Evolutionary conservation across 2,113 vertebrate species (phyloP).

Genomic region (Leuciscus idus): DNA sequence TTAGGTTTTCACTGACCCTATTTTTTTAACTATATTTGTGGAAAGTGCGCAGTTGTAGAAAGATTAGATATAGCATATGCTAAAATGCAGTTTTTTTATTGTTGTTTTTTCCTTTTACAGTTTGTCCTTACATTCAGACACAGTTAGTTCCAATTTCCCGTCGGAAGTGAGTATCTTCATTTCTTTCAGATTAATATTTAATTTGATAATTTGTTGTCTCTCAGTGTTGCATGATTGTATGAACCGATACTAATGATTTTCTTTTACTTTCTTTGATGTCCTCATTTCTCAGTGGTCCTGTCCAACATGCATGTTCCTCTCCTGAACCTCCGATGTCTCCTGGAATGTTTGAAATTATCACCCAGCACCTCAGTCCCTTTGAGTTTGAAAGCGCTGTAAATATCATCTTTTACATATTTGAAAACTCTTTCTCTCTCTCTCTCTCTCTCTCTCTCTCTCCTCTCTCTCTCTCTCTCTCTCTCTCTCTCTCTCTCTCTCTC

Average conservation of each 20-base stretch:
- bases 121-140: conserved; percentile 84
- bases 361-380: conserved; percentile 85
- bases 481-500: no score
- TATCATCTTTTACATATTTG: conserved; percentile 33
- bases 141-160: conserved; percentile 91
- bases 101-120: conserved; percentile 61
- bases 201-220: background rate
- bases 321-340: conserved; percentile 95
- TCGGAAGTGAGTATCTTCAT: conserved; percentile 83
- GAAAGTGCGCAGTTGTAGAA: background rate
- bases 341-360: conserved; percentile 90
- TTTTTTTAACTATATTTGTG: background rate
- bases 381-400: conserved; percentile 88
- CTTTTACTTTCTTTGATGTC: conserved; percentile 55
- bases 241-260: background rate
- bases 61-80: background rate
- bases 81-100: conserved; percentile 31
- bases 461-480: no score
- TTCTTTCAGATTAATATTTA: background rate
- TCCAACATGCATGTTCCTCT: conserved; percentile 78
- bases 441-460: no score
- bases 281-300: conserved; percentile 71
- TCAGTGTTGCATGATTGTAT: background rate
- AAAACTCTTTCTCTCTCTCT: no score
- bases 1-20: background rate